Evolutionary conservation across 1,140 invertebrate species (phyloP).

Genomic region (Oreohelix idahoensis): DNA sequence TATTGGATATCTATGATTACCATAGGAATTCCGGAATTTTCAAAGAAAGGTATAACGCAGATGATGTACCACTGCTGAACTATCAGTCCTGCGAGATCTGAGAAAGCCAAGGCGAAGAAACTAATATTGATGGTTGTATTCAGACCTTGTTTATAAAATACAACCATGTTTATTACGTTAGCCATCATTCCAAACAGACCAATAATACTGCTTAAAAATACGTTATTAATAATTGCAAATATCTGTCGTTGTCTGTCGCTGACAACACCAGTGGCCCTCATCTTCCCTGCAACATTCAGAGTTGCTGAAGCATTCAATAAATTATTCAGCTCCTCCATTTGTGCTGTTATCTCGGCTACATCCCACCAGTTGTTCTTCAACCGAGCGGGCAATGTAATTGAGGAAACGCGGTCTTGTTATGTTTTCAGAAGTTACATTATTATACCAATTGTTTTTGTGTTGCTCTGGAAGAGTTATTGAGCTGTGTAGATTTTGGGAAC

Average conservation of each 20-base stretch:
- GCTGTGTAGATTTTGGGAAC: too few species aligned
- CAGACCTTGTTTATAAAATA: background rate
- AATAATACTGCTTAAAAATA: background rate
- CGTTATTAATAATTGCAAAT: background rate
- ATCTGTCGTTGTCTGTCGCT: background rate
- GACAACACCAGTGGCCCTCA: background rate
- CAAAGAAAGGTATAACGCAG: background rate
- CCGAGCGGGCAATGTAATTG: too few species aligned
- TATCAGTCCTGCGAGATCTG: background rate
- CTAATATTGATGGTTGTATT: background rate
- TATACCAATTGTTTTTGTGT: too few species aligned
- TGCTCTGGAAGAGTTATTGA: too few species aligned
- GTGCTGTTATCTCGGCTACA: too few species aligned
- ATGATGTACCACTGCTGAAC: background rate
- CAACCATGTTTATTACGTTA: background rate
- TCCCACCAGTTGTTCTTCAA: too few species aligned
- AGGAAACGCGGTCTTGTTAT: too few species aligned
- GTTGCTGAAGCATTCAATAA: too few species aligned
- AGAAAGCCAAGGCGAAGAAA: background rate
- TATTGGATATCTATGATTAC: background rate
- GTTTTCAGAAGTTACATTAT: too few species aligned
- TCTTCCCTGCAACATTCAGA: too few species aligned
- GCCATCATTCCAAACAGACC: background rate
- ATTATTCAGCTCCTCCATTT: too few species aligned
- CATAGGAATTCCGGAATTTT: background rate